These are phyloP conservation scores for Sardinella longiceps DNA, from an alignment of 2,797 vertebrate genomes.

Conservation along the genomic window DNA sequence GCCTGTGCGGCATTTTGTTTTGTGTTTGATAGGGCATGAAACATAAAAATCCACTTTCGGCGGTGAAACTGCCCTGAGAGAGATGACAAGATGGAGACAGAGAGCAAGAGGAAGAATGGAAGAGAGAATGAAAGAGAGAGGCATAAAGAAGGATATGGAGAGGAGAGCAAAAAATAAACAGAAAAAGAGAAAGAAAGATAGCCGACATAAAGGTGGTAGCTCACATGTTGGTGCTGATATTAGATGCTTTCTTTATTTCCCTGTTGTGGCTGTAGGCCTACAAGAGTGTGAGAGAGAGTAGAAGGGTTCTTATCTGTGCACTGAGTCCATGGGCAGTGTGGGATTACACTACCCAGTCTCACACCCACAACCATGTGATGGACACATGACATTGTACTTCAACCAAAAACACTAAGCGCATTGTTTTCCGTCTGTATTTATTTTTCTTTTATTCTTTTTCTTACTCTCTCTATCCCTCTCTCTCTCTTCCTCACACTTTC, in stretches of 20 bases:
- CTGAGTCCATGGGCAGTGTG: not conserved
- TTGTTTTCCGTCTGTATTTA: not conserved
- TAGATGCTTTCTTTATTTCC: not conserved
- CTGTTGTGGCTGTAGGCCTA: too few relatives aligned
- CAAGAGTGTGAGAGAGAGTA: not conserved
- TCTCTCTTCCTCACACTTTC: not conserved
- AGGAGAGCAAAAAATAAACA: not conserved
- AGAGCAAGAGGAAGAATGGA: not conserved
- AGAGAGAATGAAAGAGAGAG: not conserved
- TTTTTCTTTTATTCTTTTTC: not conserved
- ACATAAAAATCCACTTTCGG: too few relatives aligned
- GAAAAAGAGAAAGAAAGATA: not conserved
- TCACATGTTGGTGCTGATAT: not conserved
- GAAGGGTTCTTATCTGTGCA: not conserved
- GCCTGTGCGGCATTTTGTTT: slow-evolving; percentile 14
- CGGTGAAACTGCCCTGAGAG: not conserved
- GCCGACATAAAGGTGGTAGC: not conserved
- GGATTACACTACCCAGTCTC: too few relatives aligned
- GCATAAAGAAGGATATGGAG: not conserved
- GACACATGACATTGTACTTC: not conserved
- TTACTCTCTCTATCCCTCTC: not conserved
- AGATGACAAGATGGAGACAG: not conserved
- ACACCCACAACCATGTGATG: not conserved
- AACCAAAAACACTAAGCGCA: not conserved
- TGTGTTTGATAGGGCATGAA: slow-evolving; percentile 42